These are phyloP conservation scores for Drosophila prostipennis DNA, from an alignment of 2,888 invertebrate genomes.

Conservation along the genomic window DNA sequence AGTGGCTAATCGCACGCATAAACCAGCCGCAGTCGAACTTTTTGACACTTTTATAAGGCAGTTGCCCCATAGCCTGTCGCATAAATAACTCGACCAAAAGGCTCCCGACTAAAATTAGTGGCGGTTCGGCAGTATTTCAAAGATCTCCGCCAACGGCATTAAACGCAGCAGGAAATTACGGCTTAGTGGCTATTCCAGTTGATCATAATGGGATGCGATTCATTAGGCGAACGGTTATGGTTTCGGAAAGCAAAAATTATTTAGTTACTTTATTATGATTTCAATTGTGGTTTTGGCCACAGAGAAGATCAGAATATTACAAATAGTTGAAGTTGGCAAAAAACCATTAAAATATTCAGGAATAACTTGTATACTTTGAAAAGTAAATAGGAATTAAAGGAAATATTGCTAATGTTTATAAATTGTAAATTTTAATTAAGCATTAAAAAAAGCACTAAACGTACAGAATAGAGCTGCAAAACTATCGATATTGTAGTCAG, in stretches of 20 bases:
- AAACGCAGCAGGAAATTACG: conserved; percentile 41
- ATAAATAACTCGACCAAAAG: conserved; percentile 75
- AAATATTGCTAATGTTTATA: no score
- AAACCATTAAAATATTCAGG: neutral
- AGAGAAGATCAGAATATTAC: neutral
- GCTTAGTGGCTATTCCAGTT: conserved; percentile 13
- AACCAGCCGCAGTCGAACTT: conserved; percentile 62
- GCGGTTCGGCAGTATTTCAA: conserved; percentile 42
- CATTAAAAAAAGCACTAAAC: no score
- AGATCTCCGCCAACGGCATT: conserved; percentile 30
- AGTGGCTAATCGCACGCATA: conserved; percentile 64
- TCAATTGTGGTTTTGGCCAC: neutral
- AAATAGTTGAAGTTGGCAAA: neutral
- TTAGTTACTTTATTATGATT: conserved; percentile 27
- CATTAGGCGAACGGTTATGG: conserved; percentile 41
- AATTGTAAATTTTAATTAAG: no score
- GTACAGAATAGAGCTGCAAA: no score
- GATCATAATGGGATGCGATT: conserved; percentile 37
- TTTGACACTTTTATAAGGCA: conserved; percentile 80
- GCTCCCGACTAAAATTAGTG: conserved; percentile 71
- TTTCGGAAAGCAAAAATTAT: conserved; percentile 10
- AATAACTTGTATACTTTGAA: neutral
- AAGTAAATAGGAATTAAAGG: no score
- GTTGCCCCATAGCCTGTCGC: conserved; percentile 67
- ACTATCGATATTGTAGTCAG: no score